Percentiles rank a stretch among this genome's conserved stretches.
phyloP scores from a whole-genome alignment of 2,888 invertebrate species.

The Dascillus cervinus region DNA sequence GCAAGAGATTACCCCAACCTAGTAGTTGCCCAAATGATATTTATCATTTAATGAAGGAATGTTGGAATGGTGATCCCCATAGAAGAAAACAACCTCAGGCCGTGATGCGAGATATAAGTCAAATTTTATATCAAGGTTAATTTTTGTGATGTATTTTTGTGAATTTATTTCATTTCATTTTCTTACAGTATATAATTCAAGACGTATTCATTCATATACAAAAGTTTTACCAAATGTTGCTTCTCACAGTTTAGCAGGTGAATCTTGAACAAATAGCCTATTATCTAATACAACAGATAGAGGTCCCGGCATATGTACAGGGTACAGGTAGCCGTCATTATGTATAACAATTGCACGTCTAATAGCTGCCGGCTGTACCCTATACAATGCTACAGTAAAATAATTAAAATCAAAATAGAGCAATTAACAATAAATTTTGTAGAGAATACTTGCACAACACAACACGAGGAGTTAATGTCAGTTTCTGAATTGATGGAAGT shows the following conservation, averaged over 20 bases:
- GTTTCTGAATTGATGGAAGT: no score
- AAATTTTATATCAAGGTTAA: constrained; percentile 64
- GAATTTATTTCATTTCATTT: constrained; percentile 4
- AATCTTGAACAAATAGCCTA: constrained; percentile 34
- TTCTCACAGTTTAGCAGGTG: constrained; percentile 12
- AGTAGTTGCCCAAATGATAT: constrained; percentile 65
- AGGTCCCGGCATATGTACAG: no score
- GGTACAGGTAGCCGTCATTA: no score
- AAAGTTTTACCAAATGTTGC: constrained; percentile 24
- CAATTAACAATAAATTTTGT: no score
- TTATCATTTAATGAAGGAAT: constrained; percentile 68
- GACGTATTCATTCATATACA: constrained; percentile 52
- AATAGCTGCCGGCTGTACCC: no score
- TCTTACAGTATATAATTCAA: constrained; percentile 52
- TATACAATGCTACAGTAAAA: no score
- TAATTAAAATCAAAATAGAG: no score
- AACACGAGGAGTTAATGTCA: no score
- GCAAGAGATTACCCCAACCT: constrained; percentile 61
- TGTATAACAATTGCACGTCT: no score
- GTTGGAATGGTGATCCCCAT: constrained; percentile 71
- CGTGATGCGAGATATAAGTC: constrained; percentile 78
- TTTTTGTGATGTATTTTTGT: constrained; percentile 4
- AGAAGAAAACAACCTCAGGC: constrained; percentile 71
- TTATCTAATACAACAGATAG: constrained; percentile 32
- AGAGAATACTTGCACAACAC: no score